A percentile compares a stretch with the other conserved stretches of the same genome.
phyloP scores from a whole-genome alignment of 2,113 vertebrate genomes.

The Scytalopus superciliaris region DNA sequence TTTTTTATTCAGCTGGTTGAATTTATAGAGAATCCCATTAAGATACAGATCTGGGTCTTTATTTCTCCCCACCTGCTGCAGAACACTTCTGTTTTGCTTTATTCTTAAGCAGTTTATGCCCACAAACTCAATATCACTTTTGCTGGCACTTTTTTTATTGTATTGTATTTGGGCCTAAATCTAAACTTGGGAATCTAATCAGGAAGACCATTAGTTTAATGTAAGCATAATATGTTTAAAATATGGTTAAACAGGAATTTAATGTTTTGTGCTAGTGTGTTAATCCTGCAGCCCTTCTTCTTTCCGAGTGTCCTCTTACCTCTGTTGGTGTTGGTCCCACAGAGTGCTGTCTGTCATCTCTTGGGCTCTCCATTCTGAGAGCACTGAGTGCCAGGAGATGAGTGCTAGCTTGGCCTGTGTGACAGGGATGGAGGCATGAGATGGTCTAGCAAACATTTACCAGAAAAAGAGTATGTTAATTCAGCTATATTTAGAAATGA shows the following conservation, averaged over 20 bases:
- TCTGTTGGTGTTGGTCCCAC: neutral
- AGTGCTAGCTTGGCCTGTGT: neutral
- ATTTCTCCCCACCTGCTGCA: neutral
- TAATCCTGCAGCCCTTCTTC: neutral
- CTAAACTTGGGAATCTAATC: neutral
- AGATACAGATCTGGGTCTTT: neutral
- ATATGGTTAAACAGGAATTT: neutral
- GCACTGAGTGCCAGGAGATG: neutral
- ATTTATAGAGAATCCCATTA: neutral
- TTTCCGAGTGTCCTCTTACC: neutral
- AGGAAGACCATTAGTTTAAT: neutral
- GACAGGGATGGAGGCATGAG: neutral
- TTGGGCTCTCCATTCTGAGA: neutral
- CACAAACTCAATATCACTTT: neutral
- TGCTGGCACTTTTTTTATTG: neutral
- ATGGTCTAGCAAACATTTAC: neutral
- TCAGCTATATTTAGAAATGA: neutral
- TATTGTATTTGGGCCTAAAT: neutral
- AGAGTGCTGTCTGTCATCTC: neutral
- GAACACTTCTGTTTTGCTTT: neutral
- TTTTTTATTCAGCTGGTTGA: neutral
- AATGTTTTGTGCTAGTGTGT: neutral
- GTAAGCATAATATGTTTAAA: neutral
- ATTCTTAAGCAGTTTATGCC: neutral
- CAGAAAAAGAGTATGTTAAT: neutral